These are phyloP conservation scores for Beris morrisii DNA, from an alignment of 2,888 invertebrate species.

Conservation along the genomic window DNA sequence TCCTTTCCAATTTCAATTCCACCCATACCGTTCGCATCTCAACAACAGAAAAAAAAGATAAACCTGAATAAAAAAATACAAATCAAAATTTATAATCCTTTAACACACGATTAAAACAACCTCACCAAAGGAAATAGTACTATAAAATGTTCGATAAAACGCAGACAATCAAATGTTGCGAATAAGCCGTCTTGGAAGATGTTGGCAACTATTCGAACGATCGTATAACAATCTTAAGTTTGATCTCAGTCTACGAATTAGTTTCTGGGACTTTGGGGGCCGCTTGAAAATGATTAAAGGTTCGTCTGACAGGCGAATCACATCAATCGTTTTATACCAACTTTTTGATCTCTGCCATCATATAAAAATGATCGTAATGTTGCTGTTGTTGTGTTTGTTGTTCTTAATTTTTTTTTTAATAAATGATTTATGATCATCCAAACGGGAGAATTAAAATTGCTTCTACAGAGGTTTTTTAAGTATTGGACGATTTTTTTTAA, in stretches of 20 bases:
- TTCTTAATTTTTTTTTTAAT: slow-evolving; percentile 25
- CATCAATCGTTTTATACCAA: slow-evolving; percentile 38
- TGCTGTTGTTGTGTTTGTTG: slow-evolving; percentile 5
- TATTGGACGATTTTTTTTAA: not conserved
- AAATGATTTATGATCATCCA: slow-evolving; percentile 38
- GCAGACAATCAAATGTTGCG: slow-evolving; percentile 26
- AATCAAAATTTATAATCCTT: slow-evolving; percentile 21
- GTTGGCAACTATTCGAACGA: not conserved
- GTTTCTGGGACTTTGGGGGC: slow-evolving; percentile 1
- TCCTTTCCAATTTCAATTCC: no score
- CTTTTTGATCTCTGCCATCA: slow-evolving; percentile 34
- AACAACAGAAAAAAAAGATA: no score
- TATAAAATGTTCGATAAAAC: slow-evolving; percentile 25
- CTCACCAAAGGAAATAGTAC: not conserved
- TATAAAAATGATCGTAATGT: slow-evolving; percentile 26
- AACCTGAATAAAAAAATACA: not conserved
- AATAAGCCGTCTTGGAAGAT: slow-evolving; percentile 12
- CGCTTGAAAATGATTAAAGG: slow-evolving; percentile 21
- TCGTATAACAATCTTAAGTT: no score
- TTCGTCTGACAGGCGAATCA: slow-evolving; percentile 40
- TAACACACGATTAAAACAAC: slow-evolving; percentile 4
- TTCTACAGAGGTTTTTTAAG: slow-evolving; percentile 23
- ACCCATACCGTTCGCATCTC: no score
- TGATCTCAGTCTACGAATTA: no score
- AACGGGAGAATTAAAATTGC: slow-evolving; percentile 34